A percentile compares a stretch with the other conserved stretches of the same genome.
Evolutionary conservation across 2,888 invertebrate species (phyloP).

Genomic region (Rhyacophila evoluta): DNA sequence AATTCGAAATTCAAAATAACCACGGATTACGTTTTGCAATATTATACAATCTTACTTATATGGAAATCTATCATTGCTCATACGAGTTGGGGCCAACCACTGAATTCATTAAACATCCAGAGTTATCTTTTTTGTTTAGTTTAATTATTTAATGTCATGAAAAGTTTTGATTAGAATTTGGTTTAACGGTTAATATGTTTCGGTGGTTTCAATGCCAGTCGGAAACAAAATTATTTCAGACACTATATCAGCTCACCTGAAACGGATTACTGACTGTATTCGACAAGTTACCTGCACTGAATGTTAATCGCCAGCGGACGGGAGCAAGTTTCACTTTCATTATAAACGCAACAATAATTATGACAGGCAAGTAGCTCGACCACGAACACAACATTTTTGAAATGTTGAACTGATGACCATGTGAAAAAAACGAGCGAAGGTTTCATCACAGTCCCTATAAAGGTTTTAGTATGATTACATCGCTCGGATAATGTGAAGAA

Average conservation of each 20-base stretch:
- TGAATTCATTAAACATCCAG: no score
- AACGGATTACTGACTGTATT: constrained; percentile 2
- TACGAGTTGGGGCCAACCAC: no score
- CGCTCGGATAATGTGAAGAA: not conserved
- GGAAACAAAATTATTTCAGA: not conserved
- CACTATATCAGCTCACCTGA: not conserved
- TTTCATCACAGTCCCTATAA: not conserved
- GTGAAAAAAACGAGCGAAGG: not conserved
- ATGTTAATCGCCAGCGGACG: not conserved
- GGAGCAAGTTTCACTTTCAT: constrained; percentile 18
- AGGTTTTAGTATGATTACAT: not conserved
- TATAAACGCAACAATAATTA: constrained; percentile 4
- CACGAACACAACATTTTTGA: not conserved
- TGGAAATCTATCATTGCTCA: no score
- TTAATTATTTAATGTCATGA: no score
- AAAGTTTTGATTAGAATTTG: no score
- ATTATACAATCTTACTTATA: no score
- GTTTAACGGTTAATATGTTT: not conserved
- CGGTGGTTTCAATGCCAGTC: not conserved
- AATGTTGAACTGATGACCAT: not conserved
- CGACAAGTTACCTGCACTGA: not conserved
- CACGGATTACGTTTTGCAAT: no score
- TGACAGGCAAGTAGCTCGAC: not conserved
- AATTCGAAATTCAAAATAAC: no score
- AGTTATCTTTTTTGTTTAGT: no score